Base-by-base conservation (phyloP, 2,113 vertebrate species). In the Sminthopsis crassicaudata region DNA sequence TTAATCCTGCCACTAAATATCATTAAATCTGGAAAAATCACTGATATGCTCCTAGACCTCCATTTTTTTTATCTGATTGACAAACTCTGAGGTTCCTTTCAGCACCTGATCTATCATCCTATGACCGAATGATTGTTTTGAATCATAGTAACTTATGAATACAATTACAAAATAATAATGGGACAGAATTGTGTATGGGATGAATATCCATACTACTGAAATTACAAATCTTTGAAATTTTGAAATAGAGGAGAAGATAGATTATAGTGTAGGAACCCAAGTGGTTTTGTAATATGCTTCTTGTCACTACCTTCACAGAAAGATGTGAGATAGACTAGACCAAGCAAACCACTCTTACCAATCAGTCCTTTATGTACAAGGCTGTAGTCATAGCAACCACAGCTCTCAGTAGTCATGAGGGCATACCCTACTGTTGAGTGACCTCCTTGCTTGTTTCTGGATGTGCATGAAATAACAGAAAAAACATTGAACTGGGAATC, bases 311-410 rank as follows among this genome's bases (percentile, higher is more conserved):
- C 19, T 42, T 84, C 19, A 7, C 36, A 84, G 67, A 84, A 84
- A 84, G 14, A 6, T 42, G 19, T 84, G n/a, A 84, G 67, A 42
- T 42, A 23, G n/a, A 84, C 16, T 84, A 76, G 67, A 76, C 67
- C 36, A 76, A 84, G 19, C 53, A 93, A 54, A 90, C 19, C 89
- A 55, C 19, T 24, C 30, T 90, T 42, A 91, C 36, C 48, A 55
- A 24, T 52, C 25, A 96, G 91, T 91, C 9, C 42, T 91, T 89
- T 11, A 25, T 90, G 55, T 27, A 53, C 91, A 11, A 46, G 19
- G 46, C 51, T 53, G 51, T 42, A 91, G 26, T 36, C 52, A 84
- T 93, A 50, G 53, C 96, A 96, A 95, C 54, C 42, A 96, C 53
- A 52, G 19, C 50, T 10, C 19, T 46, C 92, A 94, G 90, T 36